phyloP scores from a whole-genome alignment of 2,797 vertebrate genomes.

The Oreochromis grahami region DNA sequence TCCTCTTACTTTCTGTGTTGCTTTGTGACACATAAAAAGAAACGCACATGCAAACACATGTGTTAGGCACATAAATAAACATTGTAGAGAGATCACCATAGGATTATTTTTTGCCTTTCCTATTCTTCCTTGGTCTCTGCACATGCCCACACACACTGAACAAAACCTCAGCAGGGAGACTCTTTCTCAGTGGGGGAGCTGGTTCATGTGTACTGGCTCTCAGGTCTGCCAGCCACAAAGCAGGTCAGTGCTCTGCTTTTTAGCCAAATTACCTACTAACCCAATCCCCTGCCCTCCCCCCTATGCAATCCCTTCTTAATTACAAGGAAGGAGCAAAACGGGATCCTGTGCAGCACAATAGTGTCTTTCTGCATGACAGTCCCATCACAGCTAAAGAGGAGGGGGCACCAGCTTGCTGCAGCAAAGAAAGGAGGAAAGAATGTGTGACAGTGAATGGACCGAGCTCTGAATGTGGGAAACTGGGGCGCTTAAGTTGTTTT shows the following conservation, averaged over 20 bases:
- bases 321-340: constrained; percentile 76
- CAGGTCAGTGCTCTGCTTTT: constrained; percentile 60
- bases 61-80: constrained; percentile 24
- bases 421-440: constrained; percentile 69
- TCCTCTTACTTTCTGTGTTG: constrained; percentile 41
- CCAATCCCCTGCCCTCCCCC: constrained; percentile 24
- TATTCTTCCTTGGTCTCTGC: constrained; percentile 1
- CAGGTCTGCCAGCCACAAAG: constrained; percentile 55
- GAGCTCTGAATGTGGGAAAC: constrained; percentile 58
- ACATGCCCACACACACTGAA: constrained; percentile 65
- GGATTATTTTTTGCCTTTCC: background rate
- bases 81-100: background rate
- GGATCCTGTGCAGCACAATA: constrained; percentile 72
- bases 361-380: constrained; percentile 80
- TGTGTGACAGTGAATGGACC: constrained; percentile 66
- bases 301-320: constrained; percentile 77
- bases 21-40: background rate
- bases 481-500: constrained; percentile 56
- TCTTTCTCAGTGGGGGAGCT: constrained; percentile 43
- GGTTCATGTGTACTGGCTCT: constrained; percentile 43
- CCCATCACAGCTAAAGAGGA: constrained; percentile 58
- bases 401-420: constrained; percentile 30
- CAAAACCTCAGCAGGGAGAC: constrained; percentile 63
- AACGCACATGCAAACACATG: background rate
- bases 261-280: constrained; percentile 69